Conservation (phyloP, 2,888 invertebrate species). For the Idaea aversata region DNA sequence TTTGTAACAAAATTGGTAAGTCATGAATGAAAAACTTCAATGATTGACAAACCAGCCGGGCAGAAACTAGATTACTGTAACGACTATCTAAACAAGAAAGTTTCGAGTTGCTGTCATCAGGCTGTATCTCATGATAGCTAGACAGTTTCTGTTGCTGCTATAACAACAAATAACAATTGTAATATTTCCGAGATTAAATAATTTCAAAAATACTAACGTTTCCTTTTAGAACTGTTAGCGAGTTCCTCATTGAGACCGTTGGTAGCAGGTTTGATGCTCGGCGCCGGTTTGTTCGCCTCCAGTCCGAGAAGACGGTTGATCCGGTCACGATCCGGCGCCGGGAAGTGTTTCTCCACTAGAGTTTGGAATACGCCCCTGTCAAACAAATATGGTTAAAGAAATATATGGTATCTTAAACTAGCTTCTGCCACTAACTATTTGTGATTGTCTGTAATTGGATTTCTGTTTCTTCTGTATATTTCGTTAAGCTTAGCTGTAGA, state of each 20-base stretch:
- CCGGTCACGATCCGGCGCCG: slow-evolving; percentile 94
- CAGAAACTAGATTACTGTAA: too few relatives aligned
- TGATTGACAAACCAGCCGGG: too few relatives aligned
- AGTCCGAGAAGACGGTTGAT: slow-evolving; percentile 88
- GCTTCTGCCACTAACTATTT: too few relatives aligned
- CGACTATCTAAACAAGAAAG: too few relatives aligned
- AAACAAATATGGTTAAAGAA: slow-evolving; percentile 10
- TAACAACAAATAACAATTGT: not conserved
- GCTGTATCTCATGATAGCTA: too few relatives aligned
- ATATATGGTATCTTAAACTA: not conserved
- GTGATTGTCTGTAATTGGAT: too few relatives aligned
- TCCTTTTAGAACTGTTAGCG: slow-evolving; percentile 64
- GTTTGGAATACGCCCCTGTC: slow-evolving; percentile 96
- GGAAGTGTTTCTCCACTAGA: slow-evolving; percentile 98
- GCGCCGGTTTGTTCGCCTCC: slow-evolving; percentile 59
- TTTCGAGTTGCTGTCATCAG: too few relatives aligned
- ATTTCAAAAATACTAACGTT: slow-evolving; percentile 45
- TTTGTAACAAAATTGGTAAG: too few relatives aligned
- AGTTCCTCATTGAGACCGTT: slow-evolving; percentile 44
- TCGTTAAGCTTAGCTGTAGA: too few relatives aligned
- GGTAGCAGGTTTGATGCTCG: slow-evolving; percentile 45
- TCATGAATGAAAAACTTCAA: too few relatives aligned
- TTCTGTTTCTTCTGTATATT: too few relatives aligned
- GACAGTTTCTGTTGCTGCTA: not conserved
- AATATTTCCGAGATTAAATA: not conserved